Evolutionary conservation across 2,113 vertebrate genomes (phyloP).

Genomic region (Lichenostomus cassidix): DNA sequence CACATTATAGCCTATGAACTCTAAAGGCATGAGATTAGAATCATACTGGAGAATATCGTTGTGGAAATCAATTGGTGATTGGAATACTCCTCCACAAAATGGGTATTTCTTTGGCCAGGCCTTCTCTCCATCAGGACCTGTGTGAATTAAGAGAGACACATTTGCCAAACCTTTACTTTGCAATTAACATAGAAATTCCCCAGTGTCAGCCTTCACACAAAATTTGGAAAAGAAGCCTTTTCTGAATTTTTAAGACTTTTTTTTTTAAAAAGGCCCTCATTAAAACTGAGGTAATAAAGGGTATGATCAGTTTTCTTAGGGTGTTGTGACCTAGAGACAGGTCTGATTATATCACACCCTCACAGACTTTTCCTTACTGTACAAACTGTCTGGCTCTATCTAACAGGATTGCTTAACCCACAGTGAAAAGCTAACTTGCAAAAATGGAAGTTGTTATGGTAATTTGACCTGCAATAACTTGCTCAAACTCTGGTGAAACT

Average conservation of each 20-base stretch:
- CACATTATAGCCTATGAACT: slow-evolving; percentile 85
- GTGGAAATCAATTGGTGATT: slow-evolving; percentile 91
- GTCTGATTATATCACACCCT: slow-evolving; percentile 54
- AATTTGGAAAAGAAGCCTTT: not conserved
- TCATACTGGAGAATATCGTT: slow-evolving; percentile 85
- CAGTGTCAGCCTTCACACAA: not conserved
- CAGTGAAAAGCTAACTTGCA: not conserved
- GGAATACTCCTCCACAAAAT: slow-evolving; percentile 86
- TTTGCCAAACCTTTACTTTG: not conserved
- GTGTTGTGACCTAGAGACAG: slow-evolving; percentile 44
- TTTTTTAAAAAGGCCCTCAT: not conserved
- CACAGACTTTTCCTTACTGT: not conserved
- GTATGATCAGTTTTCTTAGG: not conserved
- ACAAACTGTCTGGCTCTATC: not conserved
- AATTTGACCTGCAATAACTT: slow-evolving; percentile 8
- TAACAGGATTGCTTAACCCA: not conserved
- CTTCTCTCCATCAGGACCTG: slow-evolving; percentile 85
- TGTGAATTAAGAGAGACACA: not conserved
- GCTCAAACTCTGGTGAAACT: not conserved
- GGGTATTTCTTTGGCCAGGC: slow-evolving; percentile 84
- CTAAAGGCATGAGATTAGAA: slow-evolving; percentile 80
- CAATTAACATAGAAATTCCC: not conserved
- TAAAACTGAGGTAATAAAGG: not conserved
- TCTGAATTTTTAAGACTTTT: not conserved
- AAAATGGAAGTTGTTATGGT: not conserved